Evolutionary conservation across 1,140 invertebrate genomes (phyloP), one percentile per base, ranked within the genome.

Genomic region (Macrostomum lignano): DNA sequence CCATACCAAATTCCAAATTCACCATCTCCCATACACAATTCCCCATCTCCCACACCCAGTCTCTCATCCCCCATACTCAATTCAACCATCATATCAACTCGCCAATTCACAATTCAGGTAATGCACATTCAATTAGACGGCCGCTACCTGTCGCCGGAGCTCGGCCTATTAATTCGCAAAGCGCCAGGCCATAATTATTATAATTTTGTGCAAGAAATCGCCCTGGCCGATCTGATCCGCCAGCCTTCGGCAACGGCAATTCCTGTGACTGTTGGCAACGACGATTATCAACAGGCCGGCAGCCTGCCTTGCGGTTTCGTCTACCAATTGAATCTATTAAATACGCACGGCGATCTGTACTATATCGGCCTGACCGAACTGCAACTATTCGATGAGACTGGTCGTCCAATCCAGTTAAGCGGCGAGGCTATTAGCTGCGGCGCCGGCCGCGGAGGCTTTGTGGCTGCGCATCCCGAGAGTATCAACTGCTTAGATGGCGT

Each of bases 321-420:
- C 21, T 68, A 71, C 46, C 71, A 75, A 60, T 53, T 76, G 33
- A 65, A 68, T 26, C 62, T 77, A 38, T 68, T 72, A 44, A 72
- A 71, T 1, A 71, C 72, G 0, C 75, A 72, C 71, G 72, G 72
- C 17, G 74, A 77, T 51, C 64, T 67, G 9, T 76, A 75, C 58
- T 77, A 77, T 48, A 66, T 74, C 17, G 73, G 74, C 1, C 55
- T 77, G 1, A 75, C 73, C 49, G 72, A 71, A 0, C 56, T 77
- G 3, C 67, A 76, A 51, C 48, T 76, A 11, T 73, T 65, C 45
- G 68, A 73, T 47, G 55, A 58, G 2, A 42, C 60, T 29, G 68
- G 68, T 15, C 51, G 62, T n/a, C n/a, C 7, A 24, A 23, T 3
- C 10, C 32, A 3, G 15, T 24, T 24, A 24, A 24, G 9, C n/a